Base-by-base conservation (phyloP, 1,140 invertebrate species). In the Ganaspis sp. region DNA sequence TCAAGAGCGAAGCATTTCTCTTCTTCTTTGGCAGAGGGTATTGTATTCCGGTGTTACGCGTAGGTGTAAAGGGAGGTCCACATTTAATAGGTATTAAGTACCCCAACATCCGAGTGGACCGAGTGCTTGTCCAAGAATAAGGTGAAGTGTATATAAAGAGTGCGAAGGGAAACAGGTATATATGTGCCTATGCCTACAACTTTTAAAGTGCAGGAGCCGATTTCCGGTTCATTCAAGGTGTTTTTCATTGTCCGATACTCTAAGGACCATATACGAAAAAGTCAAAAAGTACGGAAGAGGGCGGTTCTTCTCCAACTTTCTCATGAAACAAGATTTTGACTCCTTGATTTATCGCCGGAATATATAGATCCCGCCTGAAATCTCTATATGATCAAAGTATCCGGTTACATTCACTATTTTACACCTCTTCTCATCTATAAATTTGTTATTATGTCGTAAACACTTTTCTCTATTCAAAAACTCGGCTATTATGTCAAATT, bases 201-300 rank as follows among this genome's bases (percentile, higher is more conserved):
- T 79, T 72, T 75, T 64, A 64, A 54, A 85, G 73, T 81, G 77
- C 81, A 85, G 77, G 81, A 85, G 80, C 85, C 86, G 83, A 83
- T 88, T 88, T 89, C 88, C 88, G 88, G 87, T 86, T 79, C 77
- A 89, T 90, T 89, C 85, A 86, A 34, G 11, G 26, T 49, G 37
- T 17, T 17, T n/a, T 40, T 73, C 58, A 82, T 82, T 83, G 76
- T 83, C 34, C 9, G n/a, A 34, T 38, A 38, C 37, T 74, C 80
- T 78, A 45, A 85, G 70, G 69, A 72, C 23, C 54, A 42, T 69
- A 70, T 73, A 53, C 69, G 80, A 78, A 82, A 83, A 88, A 88
- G 86, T 88, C 84, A 85, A 87, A 86, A 87, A 86, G 80, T 86
- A 69, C 81, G 85, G 85, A 85, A 88, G 83, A 83, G 78, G 87